These are phyloP conservation scores for Zoanthus sociatus DNA, from an alignment of 92 coral and sea anemone species.

Conservation along the genomic window DNA sequence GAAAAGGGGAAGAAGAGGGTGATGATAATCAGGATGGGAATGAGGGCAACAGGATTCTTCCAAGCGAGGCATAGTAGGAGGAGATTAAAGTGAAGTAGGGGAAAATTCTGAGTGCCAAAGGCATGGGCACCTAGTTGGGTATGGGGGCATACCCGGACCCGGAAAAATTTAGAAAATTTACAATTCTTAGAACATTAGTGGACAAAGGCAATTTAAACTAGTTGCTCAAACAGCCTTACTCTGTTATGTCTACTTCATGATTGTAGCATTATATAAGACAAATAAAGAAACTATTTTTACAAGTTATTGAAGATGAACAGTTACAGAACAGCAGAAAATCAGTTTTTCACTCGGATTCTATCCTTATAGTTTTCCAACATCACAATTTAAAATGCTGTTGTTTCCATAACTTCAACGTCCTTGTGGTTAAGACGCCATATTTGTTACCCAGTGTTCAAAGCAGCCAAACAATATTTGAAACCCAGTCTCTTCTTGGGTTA, in stretches of 20 bases:
- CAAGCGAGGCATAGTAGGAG: too few relatives aligned
- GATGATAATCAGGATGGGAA: too few relatives aligned
- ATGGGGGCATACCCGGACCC: slow-evolving; percentile 12
- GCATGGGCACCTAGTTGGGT: slow-evolving; percentile 6
- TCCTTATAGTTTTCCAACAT: slow-evolving; percentile 35
- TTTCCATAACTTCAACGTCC: neutral
- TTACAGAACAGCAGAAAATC: slow-evolving; percentile 20
- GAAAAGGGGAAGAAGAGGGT: too few relatives aligned
- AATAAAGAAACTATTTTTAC: slow-evolving; percentile 1
- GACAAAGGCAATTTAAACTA: slow-evolving; percentile 33
- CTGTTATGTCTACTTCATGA: slow-evolving; percentile 16
- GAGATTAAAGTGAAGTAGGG: too few relatives aligned
- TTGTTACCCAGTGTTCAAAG: neutral
- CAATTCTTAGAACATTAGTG: slow-evolving; percentile 8
- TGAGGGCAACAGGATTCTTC: too few relatives aligned
- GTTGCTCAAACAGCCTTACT: slow-evolving; percentile 25
- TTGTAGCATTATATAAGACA: slow-evolving; percentile 19
- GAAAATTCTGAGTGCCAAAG: too few relatives aligned
- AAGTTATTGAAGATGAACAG: slow-evolving; percentile 38
- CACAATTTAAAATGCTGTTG: neutral
- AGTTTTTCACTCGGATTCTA: slow-evolving; percentile 32
- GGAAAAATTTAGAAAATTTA: slow-evolving; percentile 12
- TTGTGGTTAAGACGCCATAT: neutral
- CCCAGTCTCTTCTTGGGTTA: neutral
- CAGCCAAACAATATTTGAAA: neutral